These are phyloP conservation scores for Eilema griseolum DNA, from an alignment of 2,888 invertebrate species.

Conservation along the genomic window DNA sequence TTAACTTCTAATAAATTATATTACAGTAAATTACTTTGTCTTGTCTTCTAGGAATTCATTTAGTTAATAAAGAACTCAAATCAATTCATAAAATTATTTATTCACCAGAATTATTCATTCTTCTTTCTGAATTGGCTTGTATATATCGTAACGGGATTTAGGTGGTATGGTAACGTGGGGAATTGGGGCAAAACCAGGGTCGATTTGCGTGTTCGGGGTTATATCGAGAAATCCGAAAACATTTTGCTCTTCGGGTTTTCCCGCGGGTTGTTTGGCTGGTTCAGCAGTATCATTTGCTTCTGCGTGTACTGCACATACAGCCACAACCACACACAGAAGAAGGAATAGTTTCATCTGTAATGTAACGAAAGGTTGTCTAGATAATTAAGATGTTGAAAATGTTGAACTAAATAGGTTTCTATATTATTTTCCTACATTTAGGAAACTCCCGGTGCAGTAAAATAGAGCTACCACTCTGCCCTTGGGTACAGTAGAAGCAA, in stretches of 20 bases:
- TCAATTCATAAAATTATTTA: neutral
- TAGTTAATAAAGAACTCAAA: neutral
- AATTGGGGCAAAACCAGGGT: slow-evolving; percentile 3
- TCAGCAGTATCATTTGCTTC: neutral
- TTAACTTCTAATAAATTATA: too few relatives aligned
- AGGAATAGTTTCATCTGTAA: slow-evolving; percentile 12
- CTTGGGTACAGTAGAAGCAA: too few relatives aligned
- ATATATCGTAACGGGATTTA: neutral
- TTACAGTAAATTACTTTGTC: too few relatives aligned
- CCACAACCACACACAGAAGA: neutral
- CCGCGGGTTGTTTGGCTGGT: neutral
- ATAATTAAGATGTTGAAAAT: neutral
- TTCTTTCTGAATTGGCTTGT: neutral
- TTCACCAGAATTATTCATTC: neutral
- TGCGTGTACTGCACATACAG: neutral
- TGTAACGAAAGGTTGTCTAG: neutral
- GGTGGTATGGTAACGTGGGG: neutral
- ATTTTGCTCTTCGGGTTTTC: neutral
- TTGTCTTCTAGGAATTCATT: too few relatives aligned
- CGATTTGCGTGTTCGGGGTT: neutral
- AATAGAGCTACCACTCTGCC: too few relatives aligned
- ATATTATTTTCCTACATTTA: too few relatives aligned
- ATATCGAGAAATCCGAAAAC: neutral
- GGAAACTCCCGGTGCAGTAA: too few relatives aligned
- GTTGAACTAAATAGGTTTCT: neutral